Base-by-base conservation (phyloP, 1,140 invertebrate genomes). In the Drosophila oshimai region DNA sequence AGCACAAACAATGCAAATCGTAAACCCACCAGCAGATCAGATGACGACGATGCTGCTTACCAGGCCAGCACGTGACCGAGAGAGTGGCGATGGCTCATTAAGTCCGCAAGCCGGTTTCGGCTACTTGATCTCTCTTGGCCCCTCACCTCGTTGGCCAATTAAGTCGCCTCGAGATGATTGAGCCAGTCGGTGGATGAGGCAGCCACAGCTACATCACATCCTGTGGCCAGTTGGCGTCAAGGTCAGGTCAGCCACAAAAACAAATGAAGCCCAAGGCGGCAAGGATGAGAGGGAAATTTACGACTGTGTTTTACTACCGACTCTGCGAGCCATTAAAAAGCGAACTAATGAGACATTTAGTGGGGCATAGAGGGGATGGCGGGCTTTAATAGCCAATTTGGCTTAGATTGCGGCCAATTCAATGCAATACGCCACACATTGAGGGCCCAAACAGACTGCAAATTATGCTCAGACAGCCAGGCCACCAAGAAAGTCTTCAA, bases 261-360 rank as follows among this genome's bases (percentile, higher is more conserved):
- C 37, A 58, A 45, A 60, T 45, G 64, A 68, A 62, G 34, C 20
- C n/a, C 5, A 6, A 6, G 37, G 20, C 53, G 67, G 67, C 44
- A 29, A 51, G 54, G 53, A 71, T 71, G 53, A 71, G 44, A 39
- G 24, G 17, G 15, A 39, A 60, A 60, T 71, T 71, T 65, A 74
- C 58, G 49, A 72, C 39, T 44, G 46, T 17, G 20, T 58, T 69
- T 71, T 84, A 70, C 74, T 78, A 79, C 36, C 36, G 12, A 44
- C 28, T 36, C 67, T 45, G 47, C 24, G 31, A 41, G 18, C 33
- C 61, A 69, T 81, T 72, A 81, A 81, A 76, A 54, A 60, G 41
- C 12, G 55, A 76, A 81, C 67, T 68, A 81, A 81, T 77, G 77
- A 54, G 77, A 68, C 62, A 74, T 54, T 77, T 71, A 65, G 61